Percentiles rank a stretch among this genome's conserved stretches.
Evolutionary conservation across 2,888 invertebrate species (phyloP).

Genomic region (Drosophila leonis): DNA sequence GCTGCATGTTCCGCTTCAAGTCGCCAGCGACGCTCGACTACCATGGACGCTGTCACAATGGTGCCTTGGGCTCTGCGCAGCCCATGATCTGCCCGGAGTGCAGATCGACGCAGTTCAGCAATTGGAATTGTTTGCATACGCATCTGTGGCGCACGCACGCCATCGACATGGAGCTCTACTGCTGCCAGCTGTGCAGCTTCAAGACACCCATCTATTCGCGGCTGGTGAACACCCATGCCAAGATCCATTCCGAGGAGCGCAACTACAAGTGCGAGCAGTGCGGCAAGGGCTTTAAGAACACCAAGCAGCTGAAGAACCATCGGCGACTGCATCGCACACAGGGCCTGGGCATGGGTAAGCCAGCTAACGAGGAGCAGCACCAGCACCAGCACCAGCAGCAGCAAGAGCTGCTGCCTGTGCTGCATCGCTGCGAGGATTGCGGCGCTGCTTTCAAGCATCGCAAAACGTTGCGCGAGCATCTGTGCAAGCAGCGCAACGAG

Average conservation of each 20-base stretch:
- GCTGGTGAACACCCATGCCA: constrained; percentile 90
- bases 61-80: constrained; percentile 47
- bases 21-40: constrained; percentile 80
- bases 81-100: constrained; percentile 89
- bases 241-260: constrained; percentile 90
- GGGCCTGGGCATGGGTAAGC: constrained; percentile 63
- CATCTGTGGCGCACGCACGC: constrained; percentile 93
- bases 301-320: constrained; percentile 92
- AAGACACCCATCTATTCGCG: constrained; percentile 90
- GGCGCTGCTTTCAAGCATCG: constrained; percentile 82
- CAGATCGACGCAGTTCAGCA: constrained; percentile 83
- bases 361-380: background rate
- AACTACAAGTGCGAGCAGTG: constrained; percentile 89
- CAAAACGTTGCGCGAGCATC: constrained; percentile 86
- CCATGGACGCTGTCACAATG: constrained; percentile 83
- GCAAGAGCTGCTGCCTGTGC: constrained; percentile 1
- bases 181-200: constrained; percentile 91
- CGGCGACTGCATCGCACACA: constrained; percentile 87
- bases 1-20: constrained; percentile 84
- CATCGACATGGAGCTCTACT: constrained; percentile 92
- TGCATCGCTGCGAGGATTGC: constrained; percentile 85
- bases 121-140: constrained; percentile 90
- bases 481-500: constrained; percentile 85
- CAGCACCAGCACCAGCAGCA: background rate
- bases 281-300: constrained; percentile 92